phyloP scores from a whole-genome alignment of 2,797 vertebrate species.

The Gallirallus australis region DNA sequence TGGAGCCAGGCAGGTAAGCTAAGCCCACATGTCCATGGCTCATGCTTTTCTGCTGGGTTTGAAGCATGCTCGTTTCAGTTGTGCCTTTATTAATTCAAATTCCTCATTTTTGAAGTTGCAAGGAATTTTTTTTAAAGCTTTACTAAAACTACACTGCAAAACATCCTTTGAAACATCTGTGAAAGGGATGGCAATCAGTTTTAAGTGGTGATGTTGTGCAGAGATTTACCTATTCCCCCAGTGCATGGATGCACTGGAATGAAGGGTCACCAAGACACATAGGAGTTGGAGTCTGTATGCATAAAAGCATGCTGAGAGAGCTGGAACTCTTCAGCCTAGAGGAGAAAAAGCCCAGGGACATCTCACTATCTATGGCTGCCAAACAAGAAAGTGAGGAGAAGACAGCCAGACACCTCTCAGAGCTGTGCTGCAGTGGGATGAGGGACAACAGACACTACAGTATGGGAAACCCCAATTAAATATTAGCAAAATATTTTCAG shows the following conservation, averaged over 20 bases:
- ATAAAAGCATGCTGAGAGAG: background rate
- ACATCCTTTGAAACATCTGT: background rate
- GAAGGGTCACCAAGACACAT: background rate
- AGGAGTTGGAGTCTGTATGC: background rate
- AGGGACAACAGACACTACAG: background rate
- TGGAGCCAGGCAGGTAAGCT: background rate
- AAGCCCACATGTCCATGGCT: accelerated
- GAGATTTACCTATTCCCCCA: too few species aligned
- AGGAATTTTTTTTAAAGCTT: background rate
- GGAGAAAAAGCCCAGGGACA: background rate
- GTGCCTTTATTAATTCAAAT: background rate
- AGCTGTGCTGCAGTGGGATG: background rate
- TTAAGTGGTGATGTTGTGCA: accelerated
- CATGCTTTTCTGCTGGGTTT: background rate
- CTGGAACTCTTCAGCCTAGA: background rate
- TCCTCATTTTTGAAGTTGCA: background rate
- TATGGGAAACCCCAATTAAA: background rate
- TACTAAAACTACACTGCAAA: background rate
- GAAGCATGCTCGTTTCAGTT: background rate
- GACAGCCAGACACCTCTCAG: background rate
- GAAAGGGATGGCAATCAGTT: background rate
- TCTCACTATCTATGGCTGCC: background rate
- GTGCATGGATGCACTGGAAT: accelerated
- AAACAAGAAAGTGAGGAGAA: background rate
- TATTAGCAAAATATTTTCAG: background rate